Conservation (phyloP, 2,797 vertebrate genomes). For the Picus viridis region DNA sequence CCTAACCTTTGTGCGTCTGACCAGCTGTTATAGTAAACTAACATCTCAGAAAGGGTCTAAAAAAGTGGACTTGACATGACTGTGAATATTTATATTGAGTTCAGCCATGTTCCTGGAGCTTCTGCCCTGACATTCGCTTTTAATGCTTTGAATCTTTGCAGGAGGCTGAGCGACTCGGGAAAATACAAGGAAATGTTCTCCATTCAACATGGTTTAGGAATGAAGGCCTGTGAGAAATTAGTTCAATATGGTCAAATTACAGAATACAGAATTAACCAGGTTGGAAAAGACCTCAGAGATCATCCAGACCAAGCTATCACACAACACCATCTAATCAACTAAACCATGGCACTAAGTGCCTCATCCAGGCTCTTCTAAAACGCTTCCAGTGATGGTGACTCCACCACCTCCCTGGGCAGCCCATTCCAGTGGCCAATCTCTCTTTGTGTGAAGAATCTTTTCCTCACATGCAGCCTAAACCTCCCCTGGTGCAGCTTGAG, state of each 20-base stretch:
- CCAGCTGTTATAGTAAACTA: slow-evolving; percentile 71
- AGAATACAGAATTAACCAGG: too few relatives aligned
- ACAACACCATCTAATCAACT: too few relatives aligned
- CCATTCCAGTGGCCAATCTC: too few relatives aligned
- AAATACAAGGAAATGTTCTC: slow-evolving; percentile 54
- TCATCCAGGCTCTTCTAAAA: too few relatives aligned
- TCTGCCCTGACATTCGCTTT: slow-evolving; percentile 55
- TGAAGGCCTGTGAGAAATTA: slow-evolving; percentile 14
- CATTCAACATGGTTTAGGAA: slow-evolving; percentile 64
- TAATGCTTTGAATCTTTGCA: slow-evolving; percentile 63
- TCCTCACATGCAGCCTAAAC: too few relatives aligned
- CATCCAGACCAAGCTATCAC: too few relatives aligned
- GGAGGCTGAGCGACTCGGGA: slow-evolving; percentile 51
- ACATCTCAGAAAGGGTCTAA: slow-evolving; percentile 77
- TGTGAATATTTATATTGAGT: slow-evolving; percentile 80
- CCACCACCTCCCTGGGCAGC: too few relatives aligned
- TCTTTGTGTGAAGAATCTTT: too few relatives aligned
- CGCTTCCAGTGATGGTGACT: too few relatives aligned
- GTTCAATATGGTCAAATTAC: slow-evolving; percentile 47
- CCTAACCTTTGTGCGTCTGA: slow-evolving; percentile 81
- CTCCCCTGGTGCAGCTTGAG: too few relatives aligned
- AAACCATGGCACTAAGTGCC: too few relatives aligned
- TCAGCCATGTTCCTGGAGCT: slow-evolving; percentile 73
- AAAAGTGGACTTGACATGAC: slow-evolving; percentile 76
- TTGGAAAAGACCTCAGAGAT: too few relatives aligned